These are phyloP conservation scores for Philonicus albiceps DNA, from an alignment of 2,888 invertebrate species.

Conservation along the genomic window DNA sequence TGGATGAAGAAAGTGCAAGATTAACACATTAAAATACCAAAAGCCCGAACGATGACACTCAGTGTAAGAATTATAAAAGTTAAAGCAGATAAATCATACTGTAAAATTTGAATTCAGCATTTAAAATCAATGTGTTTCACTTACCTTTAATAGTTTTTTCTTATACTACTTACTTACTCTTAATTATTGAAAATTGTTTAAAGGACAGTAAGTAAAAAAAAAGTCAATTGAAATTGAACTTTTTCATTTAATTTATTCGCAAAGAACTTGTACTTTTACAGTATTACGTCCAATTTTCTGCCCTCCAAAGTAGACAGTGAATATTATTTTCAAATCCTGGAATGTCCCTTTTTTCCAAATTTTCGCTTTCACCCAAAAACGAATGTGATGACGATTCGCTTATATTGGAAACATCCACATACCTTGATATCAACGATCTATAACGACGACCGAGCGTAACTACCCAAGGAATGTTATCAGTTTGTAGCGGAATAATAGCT, in stretches of 20 bases:
- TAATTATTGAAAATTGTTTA: not conserved
- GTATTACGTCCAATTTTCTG: constrained; percentile 57
- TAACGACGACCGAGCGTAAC: constrained; percentile 87
- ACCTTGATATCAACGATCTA: constrained; percentile 75
- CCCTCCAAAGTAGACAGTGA: constrained; percentile 61
- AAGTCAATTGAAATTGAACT: not conserved
- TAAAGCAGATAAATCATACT: not conserved
- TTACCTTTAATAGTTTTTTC: not conserved
- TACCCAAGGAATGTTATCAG: constrained; percentile 65
- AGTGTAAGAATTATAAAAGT: too few relatives aligned
- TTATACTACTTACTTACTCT: too few relatives aligned
- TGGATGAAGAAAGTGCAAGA: constrained; percentile 33
- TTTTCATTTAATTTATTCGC: not conserved
- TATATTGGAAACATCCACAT: constrained; percentile 64
- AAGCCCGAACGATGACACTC: too few relatives aligned
- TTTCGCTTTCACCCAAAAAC: not conserved
- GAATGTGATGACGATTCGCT: not conserved
- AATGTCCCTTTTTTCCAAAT: not conserved
- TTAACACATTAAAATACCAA: not conserved
- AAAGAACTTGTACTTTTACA: not conserved
- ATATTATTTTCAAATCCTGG: constrained; percentile 60
- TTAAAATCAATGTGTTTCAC: not conserved
- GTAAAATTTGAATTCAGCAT: not conserved
- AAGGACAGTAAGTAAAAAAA: not conserved
- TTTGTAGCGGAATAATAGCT: constrained; percentile 70